These are phyloP conservation scores for Acleris literana DNA, from an alignment of 2,888 invertebrate genomes.

Conservation along the genomic window DNA sequence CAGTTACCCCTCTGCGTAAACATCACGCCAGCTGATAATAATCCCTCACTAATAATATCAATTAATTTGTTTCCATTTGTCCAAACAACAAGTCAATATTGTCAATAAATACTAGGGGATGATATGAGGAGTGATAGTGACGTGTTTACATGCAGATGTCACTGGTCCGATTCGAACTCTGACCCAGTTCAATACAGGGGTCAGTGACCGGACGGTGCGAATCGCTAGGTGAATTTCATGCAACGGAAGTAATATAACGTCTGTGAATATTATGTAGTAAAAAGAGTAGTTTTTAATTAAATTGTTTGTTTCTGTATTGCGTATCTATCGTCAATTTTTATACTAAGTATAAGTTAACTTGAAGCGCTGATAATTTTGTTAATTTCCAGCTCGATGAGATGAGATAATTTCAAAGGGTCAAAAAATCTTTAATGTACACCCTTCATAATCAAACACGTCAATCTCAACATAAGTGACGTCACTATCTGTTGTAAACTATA, in stretches of 20 bases:
- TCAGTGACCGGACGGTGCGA: constrained; percentile 27
- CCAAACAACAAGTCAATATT: constrained; percentile 11
- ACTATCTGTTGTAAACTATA: neutral
- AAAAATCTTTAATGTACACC: constrained; percentile 38
- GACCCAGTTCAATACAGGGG: constrained; percentile 26
- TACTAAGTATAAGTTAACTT: neutral
- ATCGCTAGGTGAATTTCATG: constrained; percentile 1
- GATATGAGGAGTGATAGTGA: constrained; percentile 13
- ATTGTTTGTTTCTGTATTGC: neutral
- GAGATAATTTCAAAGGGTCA: constrained; percentile 20
- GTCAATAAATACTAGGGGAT: constrained; percentile 28
- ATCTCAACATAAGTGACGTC: neutral
- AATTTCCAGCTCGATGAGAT: constrained; percentile 17
- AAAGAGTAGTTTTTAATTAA: neutral
- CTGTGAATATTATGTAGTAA: too few species aligned
- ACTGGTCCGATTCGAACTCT: constrained; percentile 1
- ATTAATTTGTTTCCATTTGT: constrained; percentile 27
- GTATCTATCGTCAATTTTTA: too few species aligned
- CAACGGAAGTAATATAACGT: too few species aligned
- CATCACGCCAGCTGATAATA: constrained; percentile 13
- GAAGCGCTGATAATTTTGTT: neutral
- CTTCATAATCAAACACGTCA: constrained; percentile 25
- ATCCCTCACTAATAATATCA: constrained; percentile 22
- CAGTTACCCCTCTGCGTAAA: neutral
- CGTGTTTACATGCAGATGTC: constrained; percentile 14